Base-by-base conservation (phyloP, 2,797 vertebrate species). In the Brachyrhaphis roseni region DNA sequence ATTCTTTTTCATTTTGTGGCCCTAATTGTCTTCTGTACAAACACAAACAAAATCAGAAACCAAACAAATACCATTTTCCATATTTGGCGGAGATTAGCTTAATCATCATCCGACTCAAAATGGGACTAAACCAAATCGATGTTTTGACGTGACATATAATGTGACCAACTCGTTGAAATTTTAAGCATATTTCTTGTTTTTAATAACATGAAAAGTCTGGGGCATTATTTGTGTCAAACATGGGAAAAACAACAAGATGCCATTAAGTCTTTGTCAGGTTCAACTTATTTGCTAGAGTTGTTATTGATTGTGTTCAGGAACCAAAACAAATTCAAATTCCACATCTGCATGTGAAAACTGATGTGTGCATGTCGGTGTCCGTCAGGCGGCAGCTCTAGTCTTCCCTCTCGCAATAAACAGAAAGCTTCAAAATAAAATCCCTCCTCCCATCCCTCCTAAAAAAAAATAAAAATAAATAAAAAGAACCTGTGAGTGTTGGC, bases 401-500 rank as follows among this genome's bases (percentile, higher is more conserved):
- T 75, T 23, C 46, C 76, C 43, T 82, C 13, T 49, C 34, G 43
- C 64, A 82, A 82, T 70, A 82, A 81, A 88, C 68, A 79, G 36
- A 77, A 51, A 73, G 78, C 77, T 83, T 84, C 49, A 87, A 82
- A 90, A 90, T 82, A 83, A 87, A 90, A 82, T 70, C n/a, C 72
- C 77, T 74, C 72, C 77, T 51, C 77, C 72, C 77, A 8, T 0
- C 49, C 49, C 20, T 51, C 49, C 49, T 51, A 23, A 23, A 51
- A 53, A 53, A 51, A 51, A 23, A 49, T 7, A 49, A 49, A 51
- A 23, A 8, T 7, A 51, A 51, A 23, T 82, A 86, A 81, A 87
- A 79, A 45, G 81, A 91, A 90, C 80, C 85, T 84, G 88, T 70
- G 86, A 88, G 89, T 82, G 85, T 84, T 91, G 91, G 81, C 85